These are phyloP conservation scores for Periophthalmus magnuspinnatus DNA, from an alignment of 2,797 vertebrate genomes.

Conservation along the genomic window DNA sequence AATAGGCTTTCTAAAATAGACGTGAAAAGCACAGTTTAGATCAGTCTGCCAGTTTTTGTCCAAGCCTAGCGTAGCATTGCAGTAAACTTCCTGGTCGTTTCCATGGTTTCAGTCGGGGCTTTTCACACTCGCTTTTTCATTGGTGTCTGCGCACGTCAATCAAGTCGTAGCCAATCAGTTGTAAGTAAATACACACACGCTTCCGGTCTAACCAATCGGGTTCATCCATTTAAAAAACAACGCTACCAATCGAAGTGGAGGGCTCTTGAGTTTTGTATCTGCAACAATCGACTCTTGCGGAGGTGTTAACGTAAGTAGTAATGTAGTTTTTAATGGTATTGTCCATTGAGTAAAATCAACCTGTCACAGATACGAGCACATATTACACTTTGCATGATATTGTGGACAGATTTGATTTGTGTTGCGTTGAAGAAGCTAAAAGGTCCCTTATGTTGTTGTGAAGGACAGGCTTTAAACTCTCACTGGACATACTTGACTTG, in stretches of 20 bases:
- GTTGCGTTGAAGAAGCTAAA: slow-evolving; percentile 15
- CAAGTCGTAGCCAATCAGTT: slow-evolving; percentile 45
- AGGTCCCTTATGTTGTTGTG: slow-evolving; percentile 32
- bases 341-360: accelerated
- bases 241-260: slow-evolving; percentile 48
- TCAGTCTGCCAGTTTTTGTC: background rate
- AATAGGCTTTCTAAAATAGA: background rate
- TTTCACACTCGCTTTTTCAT: slow-evolving; percentile 19
- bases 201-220: slow-evolving; percentile 46
- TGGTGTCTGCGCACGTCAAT: slow-evolving; percentile 39
- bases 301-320: slow-evolving; percentile 37
- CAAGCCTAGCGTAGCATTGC: no score
- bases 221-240: slow-evolving; percentile 9
- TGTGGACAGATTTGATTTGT: background rate
- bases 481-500: slow-evolving; percentile 18
- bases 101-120: slow-evolving; percentile 63
- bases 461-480: slow-evolving; percentile 31
- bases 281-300: slow-evolving; percentile 7
- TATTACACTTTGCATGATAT: background rate
- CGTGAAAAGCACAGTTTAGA: no score
- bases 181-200: accelerated
- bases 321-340: background rate
- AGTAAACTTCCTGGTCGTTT: slow-evolving; percentile 61
- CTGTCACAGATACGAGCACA: background rate
- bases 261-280: slow-evolving; percentile 21